Conservation (phyloP, 2,113 vertebrate species). For the Malaclemys terrapin region DNA sequence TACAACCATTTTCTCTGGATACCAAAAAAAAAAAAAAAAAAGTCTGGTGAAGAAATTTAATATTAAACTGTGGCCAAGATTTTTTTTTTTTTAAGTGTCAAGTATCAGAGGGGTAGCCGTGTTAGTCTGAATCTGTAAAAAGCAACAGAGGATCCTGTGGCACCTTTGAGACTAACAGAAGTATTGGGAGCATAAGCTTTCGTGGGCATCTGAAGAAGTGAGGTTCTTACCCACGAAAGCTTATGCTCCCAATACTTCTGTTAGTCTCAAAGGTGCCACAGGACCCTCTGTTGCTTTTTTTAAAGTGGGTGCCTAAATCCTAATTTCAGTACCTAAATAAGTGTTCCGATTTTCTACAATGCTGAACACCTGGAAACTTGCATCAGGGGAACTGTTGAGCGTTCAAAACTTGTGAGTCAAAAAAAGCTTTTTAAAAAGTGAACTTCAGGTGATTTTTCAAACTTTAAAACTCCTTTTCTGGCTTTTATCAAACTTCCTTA, state of each 20-base stretch:
- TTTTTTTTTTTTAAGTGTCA: neutral
- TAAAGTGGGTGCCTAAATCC: neutral
- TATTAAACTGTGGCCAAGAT: neutral
- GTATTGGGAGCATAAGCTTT: too few species aligned
- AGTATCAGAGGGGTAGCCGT: too few species aligned
- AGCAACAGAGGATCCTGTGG: too few species aligned
- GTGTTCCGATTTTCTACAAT: neutral
- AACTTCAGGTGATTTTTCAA: neutral
- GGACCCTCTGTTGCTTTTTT: neutral
- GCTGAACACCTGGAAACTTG: neutral
- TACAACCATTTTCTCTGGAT: neutral
- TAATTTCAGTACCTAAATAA: neutral
- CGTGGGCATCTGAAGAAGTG: too few species aligned
- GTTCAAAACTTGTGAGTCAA: neutral
- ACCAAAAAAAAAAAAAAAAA: neutral
- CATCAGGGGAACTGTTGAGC: neutral
- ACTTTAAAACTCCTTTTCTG: neutral
- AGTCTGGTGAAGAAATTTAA: neutral
- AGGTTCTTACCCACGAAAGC: too few species aligned
- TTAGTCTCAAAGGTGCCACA: too few species aligned
- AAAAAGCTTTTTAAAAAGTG: neutral
- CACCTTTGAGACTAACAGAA: too few species aligned
- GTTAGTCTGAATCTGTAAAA: too few species aligned
- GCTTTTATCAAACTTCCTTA: neutral
- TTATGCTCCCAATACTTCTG: too few species aligned